Conservation (phyloP, 2,113 vertebrate genomes). For the Perca fluviatilis region DNA sequence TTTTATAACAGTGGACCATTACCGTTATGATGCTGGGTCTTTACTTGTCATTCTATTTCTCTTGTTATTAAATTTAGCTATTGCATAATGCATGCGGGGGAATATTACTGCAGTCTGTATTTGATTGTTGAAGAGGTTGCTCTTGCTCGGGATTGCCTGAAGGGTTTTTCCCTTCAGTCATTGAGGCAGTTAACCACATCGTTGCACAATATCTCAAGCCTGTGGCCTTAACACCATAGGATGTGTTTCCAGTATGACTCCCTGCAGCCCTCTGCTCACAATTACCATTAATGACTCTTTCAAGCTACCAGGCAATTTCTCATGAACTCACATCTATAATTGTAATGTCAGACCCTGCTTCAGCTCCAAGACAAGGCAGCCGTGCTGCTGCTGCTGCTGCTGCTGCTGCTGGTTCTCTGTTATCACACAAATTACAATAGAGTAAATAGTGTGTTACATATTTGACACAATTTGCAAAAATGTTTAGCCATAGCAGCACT, state of each 20-base stretch:
- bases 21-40: conserved; percentile 36
- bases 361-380: conserved; percentile 6
- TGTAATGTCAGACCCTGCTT: conserved; percentile 17
- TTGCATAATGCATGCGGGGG: conserved; percentile 67
- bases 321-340: conserved; percentile 29
- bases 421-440: neutral
- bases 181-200: conserved; percentile 22
- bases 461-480: neutral
- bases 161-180: conserved; percentile 52
- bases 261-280: conserved; percentile 47
- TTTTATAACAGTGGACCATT: conserved; percentile 20
- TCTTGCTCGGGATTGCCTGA: conserved; percentile 26
- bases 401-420: neutral
- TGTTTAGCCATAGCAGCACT: too few relatives aligned
- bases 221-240: conserved; percentile 46
- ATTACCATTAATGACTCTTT: conserved; percentile 59
- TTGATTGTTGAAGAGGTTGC: conserved; percentile 52
- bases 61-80: conserved; percentile 64
- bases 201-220: conserved; percentile 42
- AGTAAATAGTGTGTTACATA: neutral
- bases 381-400: neutral
- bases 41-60: conserved; percentile 51
- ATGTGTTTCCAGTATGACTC: conserved; percentile 41
- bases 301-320: conserved; percentile 42
- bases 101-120: conserved; percentile 61